Evolutionary conservation across 2,113 vertebrate species (phyloP).

Genomic region (Aldabrachelys gigantea): DNA sequence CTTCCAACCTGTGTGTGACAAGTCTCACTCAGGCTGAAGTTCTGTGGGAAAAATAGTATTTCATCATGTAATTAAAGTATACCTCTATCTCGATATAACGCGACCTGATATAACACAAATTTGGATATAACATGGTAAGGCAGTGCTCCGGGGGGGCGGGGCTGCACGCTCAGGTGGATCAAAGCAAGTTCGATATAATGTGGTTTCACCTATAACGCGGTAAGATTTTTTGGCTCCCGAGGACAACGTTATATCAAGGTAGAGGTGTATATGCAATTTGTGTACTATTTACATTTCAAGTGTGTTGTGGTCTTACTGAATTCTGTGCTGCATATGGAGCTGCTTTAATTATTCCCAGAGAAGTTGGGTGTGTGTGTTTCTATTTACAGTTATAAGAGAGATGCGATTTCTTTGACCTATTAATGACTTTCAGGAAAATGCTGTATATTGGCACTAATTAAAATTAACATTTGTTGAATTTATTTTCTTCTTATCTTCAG

Average conservation of each 20-base stretch:
- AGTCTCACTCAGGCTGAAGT: not conserved
- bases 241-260: no score
- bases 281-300: not conserved
- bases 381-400: not conserved
- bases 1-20: not conserved
- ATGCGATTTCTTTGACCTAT: not conserved
- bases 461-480: no score
- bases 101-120: no score
- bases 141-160: no score
- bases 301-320: not conserved
- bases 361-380: not conserved
- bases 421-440: not conserved
- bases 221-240: no score
- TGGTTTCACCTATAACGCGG: no score
- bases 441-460: no score
- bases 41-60: not conserved
- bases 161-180: no score
- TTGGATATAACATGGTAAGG: no score
- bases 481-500: not conserved
- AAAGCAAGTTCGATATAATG: no score
- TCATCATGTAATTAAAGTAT: not conserved
- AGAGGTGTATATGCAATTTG: not conserved
- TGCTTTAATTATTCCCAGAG: not conserved
- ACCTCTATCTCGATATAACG: no score
- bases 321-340: not conserved